Evolutionary conservation across 2,888 invertebrate genomes (phyloP), one percentile per base, ranked within the genome.

Genomic region (Trachelus iudaicus): DNA sequence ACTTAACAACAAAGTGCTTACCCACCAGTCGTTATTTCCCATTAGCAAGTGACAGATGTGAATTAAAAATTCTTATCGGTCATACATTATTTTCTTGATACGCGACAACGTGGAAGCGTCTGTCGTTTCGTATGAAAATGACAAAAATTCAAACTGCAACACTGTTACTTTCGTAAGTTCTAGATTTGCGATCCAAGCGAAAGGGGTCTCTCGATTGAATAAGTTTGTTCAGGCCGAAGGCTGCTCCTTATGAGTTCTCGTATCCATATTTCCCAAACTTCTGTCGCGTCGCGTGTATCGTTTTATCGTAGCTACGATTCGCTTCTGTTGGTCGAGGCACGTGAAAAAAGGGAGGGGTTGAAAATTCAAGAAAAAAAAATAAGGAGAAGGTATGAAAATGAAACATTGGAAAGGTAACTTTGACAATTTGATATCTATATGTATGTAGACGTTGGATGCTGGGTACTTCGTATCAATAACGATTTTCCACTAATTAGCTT

Each of bases 241-340:
- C 74, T 78, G 80, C 73, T 79, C 76, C 81, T 78, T 80, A 73
- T 76, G 78, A 81, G 81, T 77, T 79, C 79, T 77, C 77, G 80
- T 82, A 80, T 82, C 80, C 80, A 81, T 79, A 79, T 79, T 73
- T 76, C 73, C 77, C 78, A 78, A 73, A 82, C 82, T 82, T 82
- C 82, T 82, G 82, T 82, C 81, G 82, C 81, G 69, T 73, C 82
- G 34, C 33, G 33, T 11, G 34, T 30, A 40, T 40, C 15, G 15
- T 15, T 15, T 15, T 15, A 1, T 40, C 4, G 15, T 40, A 40
- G 13, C 15, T 40, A 23, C 23, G 40, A 40, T 40, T 40, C 40
- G 40, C 6, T 6, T 40, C 23, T 0, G 23, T 40, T 2, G 15
- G 23, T 40, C 9, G 15, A 9, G 6, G 6, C 40, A 9, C 4